Base-by-base conservation (phyloP, 2,113 vertebrate genomes). In the Daboia siamensis region DNA sequence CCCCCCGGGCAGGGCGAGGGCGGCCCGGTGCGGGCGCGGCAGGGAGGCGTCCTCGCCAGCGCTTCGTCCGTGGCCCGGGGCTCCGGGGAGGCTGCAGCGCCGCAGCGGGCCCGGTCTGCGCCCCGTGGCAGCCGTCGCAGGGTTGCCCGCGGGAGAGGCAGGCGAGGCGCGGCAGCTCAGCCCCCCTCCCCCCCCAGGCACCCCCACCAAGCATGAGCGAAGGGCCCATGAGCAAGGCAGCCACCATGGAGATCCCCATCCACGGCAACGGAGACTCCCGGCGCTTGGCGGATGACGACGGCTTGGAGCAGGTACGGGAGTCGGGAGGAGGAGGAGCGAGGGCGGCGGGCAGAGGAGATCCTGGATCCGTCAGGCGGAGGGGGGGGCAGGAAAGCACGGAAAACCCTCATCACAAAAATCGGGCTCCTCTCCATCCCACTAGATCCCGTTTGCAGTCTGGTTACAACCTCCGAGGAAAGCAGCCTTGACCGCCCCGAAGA, bases 201-300 rank as follows among this genome's bases (percentile, higher is more conserved):
- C 97, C 93, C 0, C 48, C 48, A 6, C 64, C 64, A 96, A 98
- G 96, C 93, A 99, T 99, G 99, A 98, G 98, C 10, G 99, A 99
- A 90, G 98, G 98, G 96, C 98, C 99, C 91, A 98, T 99, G 98
- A 98, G 98, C 96, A 99, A 99, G 96, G 99, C 99, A 0, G 99
- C 99, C 94, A 99, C 99, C 74, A 99, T 99, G 99, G 99, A 99
- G 97, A 99, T 99, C 96, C 98, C 99, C 55, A 99, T 99, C 97
- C 98, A 98, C 93, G 99, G 99, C 96, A 99, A 99, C 0, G 99
- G 99, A 0, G 98, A 99, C 95, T 96, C 98, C 0, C 97, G 98
- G 92, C 98, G 98, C 57, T 97, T 99, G 92, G 96, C 98, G 0
- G 99, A 99, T 95, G 99, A 99, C 0, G 99, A 99, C 56, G 96